These are phyloP conservation scores for Trachelus tabidus DNA, from an alignment of 2,888 invertebrate species.

Conservation along the genomic window DNA sequence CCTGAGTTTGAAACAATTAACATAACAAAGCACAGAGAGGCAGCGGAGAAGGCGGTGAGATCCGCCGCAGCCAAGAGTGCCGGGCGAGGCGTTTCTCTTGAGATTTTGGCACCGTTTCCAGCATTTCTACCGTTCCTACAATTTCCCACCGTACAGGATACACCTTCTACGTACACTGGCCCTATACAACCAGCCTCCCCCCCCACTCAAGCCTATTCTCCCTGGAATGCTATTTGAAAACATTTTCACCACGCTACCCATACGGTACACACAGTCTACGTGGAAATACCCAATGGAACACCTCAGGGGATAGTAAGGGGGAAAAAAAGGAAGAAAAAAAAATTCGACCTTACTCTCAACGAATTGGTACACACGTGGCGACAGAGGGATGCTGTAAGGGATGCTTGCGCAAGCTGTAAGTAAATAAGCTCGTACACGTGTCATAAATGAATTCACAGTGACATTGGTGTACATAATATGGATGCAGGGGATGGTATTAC, in stretches of 20 bases:
- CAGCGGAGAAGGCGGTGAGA: constrained; percentile 26
- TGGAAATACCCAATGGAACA: not conserved
- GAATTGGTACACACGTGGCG: not conserved
- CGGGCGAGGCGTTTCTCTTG: constrained; percentile 49
- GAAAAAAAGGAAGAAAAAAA: not conserved
- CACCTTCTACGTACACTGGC: not conserved
- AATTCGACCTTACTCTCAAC: not conserved
- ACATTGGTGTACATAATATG: not conserved
- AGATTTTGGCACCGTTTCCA: constrained; percentile 60
- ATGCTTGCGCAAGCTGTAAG: too few species aligned
- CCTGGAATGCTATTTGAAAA: constrained; percentile 53
- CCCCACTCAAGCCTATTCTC: constrained; percentile 40
- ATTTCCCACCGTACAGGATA: not conserved
- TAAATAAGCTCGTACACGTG: not conserved
- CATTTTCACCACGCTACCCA: constrained; percentile 38
- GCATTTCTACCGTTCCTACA: constrained; percentile 33
- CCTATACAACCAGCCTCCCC: too few species aligned
- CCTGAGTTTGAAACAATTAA: constrained; percentile 64
- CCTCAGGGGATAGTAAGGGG: not conserved
- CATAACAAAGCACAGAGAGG: constrained; percentile 57
- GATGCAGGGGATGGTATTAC: not conserved
- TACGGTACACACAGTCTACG: not conserved
- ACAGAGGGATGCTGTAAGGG: not conserved
- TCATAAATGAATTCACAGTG: not conserved
- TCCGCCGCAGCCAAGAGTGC: constrained; percentile 32